Base-by-base conservation (phyloP, 1,140 invertebrate genomes). In the Micrasema minimum region DNA sequence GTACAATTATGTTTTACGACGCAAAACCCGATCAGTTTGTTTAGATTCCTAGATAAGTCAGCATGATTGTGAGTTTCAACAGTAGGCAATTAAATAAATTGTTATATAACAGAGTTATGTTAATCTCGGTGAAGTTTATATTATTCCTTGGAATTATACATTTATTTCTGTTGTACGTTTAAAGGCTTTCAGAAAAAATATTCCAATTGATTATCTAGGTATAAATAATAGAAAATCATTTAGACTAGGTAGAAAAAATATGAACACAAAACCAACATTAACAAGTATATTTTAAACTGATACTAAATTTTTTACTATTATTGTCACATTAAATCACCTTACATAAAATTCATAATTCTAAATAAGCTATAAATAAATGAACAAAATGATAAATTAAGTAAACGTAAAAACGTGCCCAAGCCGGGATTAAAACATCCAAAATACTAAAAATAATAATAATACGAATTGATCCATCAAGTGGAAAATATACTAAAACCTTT, bases 221-320 rank as follows among this genome's bases (percentile, higher is more conserved):
- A 38, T 59, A 64, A 64, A 20, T 37, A 41, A 53, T 71, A 68
- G 65, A 67, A 71, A 71, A 43, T 67, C 55, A 66, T 66, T 38
- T 74, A 74, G 72, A 14, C 48, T 74, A 74, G 66, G 64, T 71
- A 74, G 69, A 71, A 68, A 68, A 55, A 74, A 26, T 62, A 69
- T 74, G 18, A 72, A 31, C 46, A 66, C 31, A 65, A 57, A 66
- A 66, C 41, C 62, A 71, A 65, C 22, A 57, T 23, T 31, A 59
- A 57, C 45, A 48, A 66, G 66, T 74, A 46, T 74, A 70, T 53
- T 51, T 66, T 65, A 67, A 70, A 37, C 48, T 64, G 55, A 64
- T 64, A 53, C 53, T 71, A 62, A 46, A 43, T 72, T 73, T 74
- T 74, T 22, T 74, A 70, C 48, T 31, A 69, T 66, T 67, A 66